Evolutionary conservation across 2,888 invertebrate species (phyloP).

Genomic region (Apomyelois bistriatella): DNA sequence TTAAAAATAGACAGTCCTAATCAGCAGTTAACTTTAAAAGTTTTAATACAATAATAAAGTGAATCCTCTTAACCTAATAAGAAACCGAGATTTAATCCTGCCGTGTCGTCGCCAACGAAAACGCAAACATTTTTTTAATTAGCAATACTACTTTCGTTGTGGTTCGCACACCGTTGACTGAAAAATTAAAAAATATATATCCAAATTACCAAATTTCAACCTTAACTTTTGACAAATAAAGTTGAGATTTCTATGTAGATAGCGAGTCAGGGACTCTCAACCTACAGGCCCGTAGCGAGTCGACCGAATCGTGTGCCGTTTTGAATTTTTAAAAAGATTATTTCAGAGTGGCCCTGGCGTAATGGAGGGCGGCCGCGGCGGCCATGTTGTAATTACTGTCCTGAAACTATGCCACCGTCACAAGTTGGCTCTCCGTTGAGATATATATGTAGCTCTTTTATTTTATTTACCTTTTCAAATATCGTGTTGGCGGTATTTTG

Average conservation of each 20-base stretch:
- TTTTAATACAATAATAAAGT: not conserved
- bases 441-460: not conserved
- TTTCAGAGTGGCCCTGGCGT: slow-evolving; percentile 52
- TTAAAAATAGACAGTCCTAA: not conserved
- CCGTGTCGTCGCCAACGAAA: slow-evolving; percentile 23
- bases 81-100: slow-evolving; percentile 13
- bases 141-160: slow-evolving; percentile 49
- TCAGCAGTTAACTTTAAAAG: slow-evolving; percentile 1
- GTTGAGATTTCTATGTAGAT: slow-evolving; percentile 25
- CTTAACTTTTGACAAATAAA: slow-evolving; percentile 19
- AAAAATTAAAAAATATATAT: slow-evolving; percentile 31
- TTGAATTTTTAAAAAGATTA: slow-evolving; percentile 74
- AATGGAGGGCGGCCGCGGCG: slow-evolving; percentile 47
- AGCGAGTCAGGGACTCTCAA: slow-evolving; percentile 38
- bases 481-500: not conserved
- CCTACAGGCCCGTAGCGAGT: slow-evolving; percentile 29
- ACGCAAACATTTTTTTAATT: slow-evolving; percentile 47
- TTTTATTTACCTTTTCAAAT: not conserved
- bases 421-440: slow-evolving; percentile 23
- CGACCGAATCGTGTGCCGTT: slow-evolving; percentile 43
- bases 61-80: slow-evolving; percentile 17
- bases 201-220: slow-evolving; percentile 22
- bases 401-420: slow-evolving; percentile 45
- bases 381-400: slow-evolving; percentile 51
- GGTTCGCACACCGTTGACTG: slow-evolving; percentile 35